phyloP scores from a whole-genome alignment of 2,113 vertebrate genomes.

The Nycticebus coucang region DNA sequence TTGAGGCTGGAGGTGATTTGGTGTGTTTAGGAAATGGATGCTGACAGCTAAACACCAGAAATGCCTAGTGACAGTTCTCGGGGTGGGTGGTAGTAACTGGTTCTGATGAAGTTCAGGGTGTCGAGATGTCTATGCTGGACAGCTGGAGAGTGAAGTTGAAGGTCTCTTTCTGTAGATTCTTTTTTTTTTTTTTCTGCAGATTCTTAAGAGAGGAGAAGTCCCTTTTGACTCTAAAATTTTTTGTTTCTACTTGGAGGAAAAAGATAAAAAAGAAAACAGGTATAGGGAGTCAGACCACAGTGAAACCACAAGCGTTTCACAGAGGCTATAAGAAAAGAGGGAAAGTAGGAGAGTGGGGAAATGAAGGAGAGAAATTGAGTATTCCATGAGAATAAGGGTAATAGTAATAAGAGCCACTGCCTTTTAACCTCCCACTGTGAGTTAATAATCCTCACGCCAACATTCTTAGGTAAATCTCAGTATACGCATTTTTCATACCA shows the following conservation, averaged over 20 bases:
- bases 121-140: neutral
- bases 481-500: neutral
- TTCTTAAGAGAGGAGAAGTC: neutral
- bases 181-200: too few relatives aligned
- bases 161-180: neutral
- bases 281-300: neutral
- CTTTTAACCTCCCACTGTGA: neutral
- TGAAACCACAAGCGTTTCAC: neutral
- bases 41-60: neutral
- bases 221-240: slow-evolving; percentile 25
- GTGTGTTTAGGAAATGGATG: neutral
- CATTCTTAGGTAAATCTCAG: neutral
- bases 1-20: neutral
- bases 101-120: neutral
- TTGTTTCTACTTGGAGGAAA: neutral
- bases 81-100: neutral
- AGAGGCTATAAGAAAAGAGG: neutral
- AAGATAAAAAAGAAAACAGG: neutral
- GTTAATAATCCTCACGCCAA: neutral
- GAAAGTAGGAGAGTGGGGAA: neutral
- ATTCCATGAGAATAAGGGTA: neutral
- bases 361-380: neutral
- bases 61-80: neutral
- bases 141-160: neutral
- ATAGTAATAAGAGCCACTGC: neutral